Percentiles rank a stretch among this genome's conserved stretches.
phyloP scores from a whole-genome alignment of 2,113 vertebrate species.

The Orycteropus afer region DNA sequence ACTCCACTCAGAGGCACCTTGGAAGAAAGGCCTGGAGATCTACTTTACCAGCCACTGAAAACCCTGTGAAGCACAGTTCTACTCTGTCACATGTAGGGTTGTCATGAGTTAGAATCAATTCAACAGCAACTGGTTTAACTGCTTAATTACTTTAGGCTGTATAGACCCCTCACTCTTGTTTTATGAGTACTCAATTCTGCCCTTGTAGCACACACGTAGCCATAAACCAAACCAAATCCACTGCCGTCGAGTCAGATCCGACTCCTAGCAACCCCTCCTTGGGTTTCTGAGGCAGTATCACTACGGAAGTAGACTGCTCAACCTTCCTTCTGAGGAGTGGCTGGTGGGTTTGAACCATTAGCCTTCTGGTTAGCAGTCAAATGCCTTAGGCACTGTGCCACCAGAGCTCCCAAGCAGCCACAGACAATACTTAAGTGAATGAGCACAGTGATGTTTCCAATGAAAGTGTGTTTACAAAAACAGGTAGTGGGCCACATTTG shows the following conservation, averaged over 20 bases:
- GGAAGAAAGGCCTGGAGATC: neutral
- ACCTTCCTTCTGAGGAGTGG: too few relatives aligned
- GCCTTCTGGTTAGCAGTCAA: too few relatives aligned
- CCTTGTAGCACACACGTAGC: neutral
- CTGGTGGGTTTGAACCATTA: too few relatives aligned
- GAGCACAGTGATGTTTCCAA: neutral
- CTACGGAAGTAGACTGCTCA: too few relatives aligned
- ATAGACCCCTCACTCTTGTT: neutral
- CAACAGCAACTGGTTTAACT: neutral
- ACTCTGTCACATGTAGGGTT: neutral
- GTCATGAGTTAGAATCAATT: neutral
- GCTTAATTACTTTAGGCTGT: neutral
- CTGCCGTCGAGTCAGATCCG: too few relatives aligned
- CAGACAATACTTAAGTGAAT: neutral
- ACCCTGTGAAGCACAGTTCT: neutral
- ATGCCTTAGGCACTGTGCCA: too few relatives aligned
- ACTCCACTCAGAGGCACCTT: neutral
- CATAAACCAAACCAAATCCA: too few relatives aligned
- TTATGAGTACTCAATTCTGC: neutral
- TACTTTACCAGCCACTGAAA: neutral
- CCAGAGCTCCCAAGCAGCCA: too few relatives aligned
- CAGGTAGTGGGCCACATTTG: neutral
- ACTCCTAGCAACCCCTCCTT: too few relatives aligned
- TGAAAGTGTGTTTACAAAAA: conserved; percentile 67
- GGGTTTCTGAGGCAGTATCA: too few relatives aligned